These are phyloP conservation scores for Hypercompe scribonia DNA, from an alignment of 2,888 invertebrate species.

Conservation along the genomic window DNA sequence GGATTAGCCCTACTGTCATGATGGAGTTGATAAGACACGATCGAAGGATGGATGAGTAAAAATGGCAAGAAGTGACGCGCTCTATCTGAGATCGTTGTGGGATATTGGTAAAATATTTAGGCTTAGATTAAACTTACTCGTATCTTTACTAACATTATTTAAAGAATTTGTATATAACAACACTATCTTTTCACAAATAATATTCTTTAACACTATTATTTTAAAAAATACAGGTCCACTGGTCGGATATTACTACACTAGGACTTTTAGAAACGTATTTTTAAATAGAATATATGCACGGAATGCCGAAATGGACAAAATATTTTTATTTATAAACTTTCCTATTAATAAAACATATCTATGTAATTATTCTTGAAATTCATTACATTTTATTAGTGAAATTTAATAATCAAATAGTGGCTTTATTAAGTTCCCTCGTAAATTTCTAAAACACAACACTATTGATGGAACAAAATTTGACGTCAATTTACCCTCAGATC, in stretches of 20 bases:
- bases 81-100: conserved; percentile 19
- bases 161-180: not conserved
- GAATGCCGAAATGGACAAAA: no score
- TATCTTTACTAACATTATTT: not conserved
- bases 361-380: no score
- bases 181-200: not conserved
- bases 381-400: no score
- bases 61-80: conserved; percentile 20
- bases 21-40: conserved; percentile 41
- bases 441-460: no score
- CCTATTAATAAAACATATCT: no score
- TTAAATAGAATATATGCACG: no score
- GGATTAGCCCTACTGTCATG: conserved; percentile 33
- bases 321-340: no score
- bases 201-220: not conserved
- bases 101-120: not conserved
- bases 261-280: not conserved
- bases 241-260: not conserved
- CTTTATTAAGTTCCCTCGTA: no score
- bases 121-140: not conserved
- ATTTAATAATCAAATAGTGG: no score
- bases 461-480: no score
- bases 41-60: conserved; percentile 26
- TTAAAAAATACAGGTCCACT: no score
- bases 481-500: no score